Percentiles rank a stretch among this genome's conserved stretches.
phyloP scores from a whole-genome alignment of 2,888 invertebrate species.

The Caenorhabditis drosophilae region DNA sequence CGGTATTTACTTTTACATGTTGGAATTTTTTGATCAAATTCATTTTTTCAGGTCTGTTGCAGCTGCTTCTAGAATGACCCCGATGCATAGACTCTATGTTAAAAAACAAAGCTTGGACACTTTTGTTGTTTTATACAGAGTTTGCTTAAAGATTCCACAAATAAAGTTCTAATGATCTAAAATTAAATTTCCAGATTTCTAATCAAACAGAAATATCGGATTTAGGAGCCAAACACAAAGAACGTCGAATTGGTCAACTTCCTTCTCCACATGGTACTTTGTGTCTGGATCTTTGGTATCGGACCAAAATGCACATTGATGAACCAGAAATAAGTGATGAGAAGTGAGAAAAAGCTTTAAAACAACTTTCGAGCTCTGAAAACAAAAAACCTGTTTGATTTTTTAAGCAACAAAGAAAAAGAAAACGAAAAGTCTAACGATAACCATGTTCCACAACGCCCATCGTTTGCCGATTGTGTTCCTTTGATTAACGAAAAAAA shows the following conservation, averaged over 20 bases:
- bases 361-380: not conserved
- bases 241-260: constrained; percentile 83
- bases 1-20: too few species aligned
- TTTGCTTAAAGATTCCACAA: constrained; percentile 14
- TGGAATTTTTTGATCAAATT: not conserved
- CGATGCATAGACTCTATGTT: constrained; percentile 86
- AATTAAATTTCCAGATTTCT: constrained; percentile 70
- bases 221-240: constrained; percentile 81
- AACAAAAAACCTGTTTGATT: not conserved
- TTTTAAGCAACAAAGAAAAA: constrained; percentile 9
- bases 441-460: constrained; percentile 3
- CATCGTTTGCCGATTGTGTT: constrained; percentile 8
- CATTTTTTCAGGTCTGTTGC: constrained; percentile 79
- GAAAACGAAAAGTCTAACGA: constrained; percentile 2
- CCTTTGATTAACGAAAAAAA: constrained; percentile 12
- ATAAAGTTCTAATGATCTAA: not conserved
- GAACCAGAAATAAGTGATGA: constrained; percentile 11
- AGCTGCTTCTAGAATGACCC: constrained; percentile 86
- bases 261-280: constrained; percentile 86
- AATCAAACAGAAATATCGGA: constrained; percentile 73
- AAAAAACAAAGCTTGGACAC: constrained; percentile 85
- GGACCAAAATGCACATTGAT: constrained; percentile 36
- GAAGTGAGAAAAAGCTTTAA: not conserved
- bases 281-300: constrained; percentile 74
- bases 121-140: constrained; percentile 83